Evolutionary conservation across 2,113 vertebrate species (phyloP), one percentile per base, ranked within the genome.

Genomic region (Cathartes aura): DNA sequence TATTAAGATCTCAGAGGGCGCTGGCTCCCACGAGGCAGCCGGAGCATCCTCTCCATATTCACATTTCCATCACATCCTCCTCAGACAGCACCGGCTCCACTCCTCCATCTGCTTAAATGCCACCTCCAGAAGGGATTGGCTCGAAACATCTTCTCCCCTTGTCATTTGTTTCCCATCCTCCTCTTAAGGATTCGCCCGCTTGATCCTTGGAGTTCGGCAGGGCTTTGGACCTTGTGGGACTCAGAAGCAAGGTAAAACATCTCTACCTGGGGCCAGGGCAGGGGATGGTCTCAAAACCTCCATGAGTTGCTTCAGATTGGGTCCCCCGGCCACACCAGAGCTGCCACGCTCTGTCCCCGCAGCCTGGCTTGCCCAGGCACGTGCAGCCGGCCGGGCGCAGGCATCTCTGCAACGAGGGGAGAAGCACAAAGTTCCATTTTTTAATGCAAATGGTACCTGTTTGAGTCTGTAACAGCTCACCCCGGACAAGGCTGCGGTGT

Each of bases 31-130:
- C 3, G 23, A 42, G 66, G 95, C 85, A 81, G 68, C 56, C 5
- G 1, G 36, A 89, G 58, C 89, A 45, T 70, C 94, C 71, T 93
- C 84, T 89, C 95, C 91, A 26, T 62, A 95, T 92, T 94, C 87
- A 27, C 97, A 95, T 97, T 96, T 96, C 95, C 72, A 87, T 85
- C 91, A 79, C 95, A 95, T 95, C 91, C 85, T 96, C 73, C 80
- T 82, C 94, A 94, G 87, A 52, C 90, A 90, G 83, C 79, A 42
- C 87, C 5, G 7, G 21, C 91, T 95, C 74, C 71, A 5, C 70
- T 94, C 92, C 90, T 93, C 96, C 94, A 89, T 93, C 97, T 96
- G 93, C 70, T 94, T 8, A 93, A 95, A 95, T 90, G 89, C 86
- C 93, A 93, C 88, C 95, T 89, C 93, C 52, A 47, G 53, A 32